Evolutionary conservation across 2,888 invertebrate genomes (phyloP).

Genomic region (Xestia ashworthii): DNA sequence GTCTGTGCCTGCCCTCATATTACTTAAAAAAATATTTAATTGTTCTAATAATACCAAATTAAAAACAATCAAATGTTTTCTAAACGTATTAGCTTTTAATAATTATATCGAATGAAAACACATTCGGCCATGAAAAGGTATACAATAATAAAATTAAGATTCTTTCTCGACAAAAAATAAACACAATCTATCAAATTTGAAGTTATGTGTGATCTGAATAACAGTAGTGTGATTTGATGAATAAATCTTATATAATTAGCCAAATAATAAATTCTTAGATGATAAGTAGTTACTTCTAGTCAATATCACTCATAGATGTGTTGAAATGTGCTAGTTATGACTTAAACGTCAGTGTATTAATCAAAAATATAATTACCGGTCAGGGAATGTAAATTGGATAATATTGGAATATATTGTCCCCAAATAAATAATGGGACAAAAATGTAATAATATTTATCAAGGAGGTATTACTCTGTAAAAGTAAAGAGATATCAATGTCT

Average conservation of each 20-base stretch:
- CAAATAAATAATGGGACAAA: neutral
- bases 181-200: conserved; percentile 52
- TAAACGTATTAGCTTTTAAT: conserved; percentile 47
- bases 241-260: conserved; percentile 67
- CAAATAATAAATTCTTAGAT: conserved; percentile 72
- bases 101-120: conserved; percentile 52
- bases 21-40: conserved; percentile 9
- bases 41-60: conserved; percentile 15
- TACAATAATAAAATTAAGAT: conserved; percentile 66
- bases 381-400: conserved; percentile 33
- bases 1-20: neutral
- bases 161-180: conserved; percentile 28
- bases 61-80: conserved; percentile 15
- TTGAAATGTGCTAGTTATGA: conserved; percentile 71
- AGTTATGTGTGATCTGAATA: conserved; percentile 64
- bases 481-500: neutral
- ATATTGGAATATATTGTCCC: conserved; percentile 7
- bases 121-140: conserved; percentile 69
- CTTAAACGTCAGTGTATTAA: conserved; percentile 52
- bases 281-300: conserved; percentile 77
- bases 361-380: conserved; percentile 41
- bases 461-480: neutral
- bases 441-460: conserved; percentile 19
- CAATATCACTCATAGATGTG: conserved; percentile 75
- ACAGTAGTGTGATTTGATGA: conserved; percentile 57